Evolutionary conservation across 2,113 vertebrate genomes (phyloP), one percentile per base, ranked within the genome.

Genomic region (Myiozetetes cayanensis): DNA sequence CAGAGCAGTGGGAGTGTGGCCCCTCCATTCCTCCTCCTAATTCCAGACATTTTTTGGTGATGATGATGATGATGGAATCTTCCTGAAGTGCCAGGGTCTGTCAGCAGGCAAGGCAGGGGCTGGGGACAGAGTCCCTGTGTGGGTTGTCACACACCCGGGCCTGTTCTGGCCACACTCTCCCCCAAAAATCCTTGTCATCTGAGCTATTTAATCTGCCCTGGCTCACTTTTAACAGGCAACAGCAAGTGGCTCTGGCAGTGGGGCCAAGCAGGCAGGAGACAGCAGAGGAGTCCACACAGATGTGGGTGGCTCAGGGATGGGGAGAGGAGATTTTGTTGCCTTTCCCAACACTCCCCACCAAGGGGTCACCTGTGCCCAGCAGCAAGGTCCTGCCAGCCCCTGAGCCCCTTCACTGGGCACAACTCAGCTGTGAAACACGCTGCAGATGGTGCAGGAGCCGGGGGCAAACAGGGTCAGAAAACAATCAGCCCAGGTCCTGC

Each of bases 361-460:
- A 19, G 43, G 39, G 22, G 25, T 87, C 59, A 50, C 47, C 80
- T 30, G 65, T 4, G 11, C 59, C 89, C 77, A 30, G 39, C 22
- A 10, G 77, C 89, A 94, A 96, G 80, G 93, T 89, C 65, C 86
- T 62, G 14, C 14, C 39, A 87, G 27, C 67, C 85, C 37, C 52
- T 1, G 1, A 4, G 19, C 76, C 55, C 44, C 66, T 27, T 76
- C 3, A 1, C 81, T 8, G 10, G 47, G 66, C 8, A 2, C 82
- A 74, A 68, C 81, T 66, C 66, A 83, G 78, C 92, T 94, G 88
- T 81, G 87, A 93, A 95, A 66, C 0, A 0, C 0, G 1, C 46
- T 0, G 1, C 92, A 94, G 85, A 95, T 91, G 90, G 90, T 92
- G 50, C 82, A 1, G 33, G 82, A 81, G 58, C 78, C 0, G 22